phyloP scores from a whole-genome alignment of 2,797 vertebrate genomes.

The Cynopterus sphinx region DNA sequence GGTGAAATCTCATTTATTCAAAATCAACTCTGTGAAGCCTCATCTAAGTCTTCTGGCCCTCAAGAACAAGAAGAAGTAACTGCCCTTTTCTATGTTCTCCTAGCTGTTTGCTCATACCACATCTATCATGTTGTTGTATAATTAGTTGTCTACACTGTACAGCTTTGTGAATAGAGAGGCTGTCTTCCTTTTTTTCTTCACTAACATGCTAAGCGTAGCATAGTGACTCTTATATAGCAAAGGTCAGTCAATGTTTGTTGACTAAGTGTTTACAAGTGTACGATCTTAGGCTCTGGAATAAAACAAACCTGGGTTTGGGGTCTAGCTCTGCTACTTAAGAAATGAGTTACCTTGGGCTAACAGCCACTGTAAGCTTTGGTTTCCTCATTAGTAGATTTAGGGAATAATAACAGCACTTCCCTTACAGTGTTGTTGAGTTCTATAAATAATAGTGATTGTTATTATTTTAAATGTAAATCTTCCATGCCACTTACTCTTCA shows the following conservation, averaged over 20 bases:
- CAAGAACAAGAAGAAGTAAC: not conserved
- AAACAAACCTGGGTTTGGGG: not conserved
- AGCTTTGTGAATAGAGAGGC: not conserved
- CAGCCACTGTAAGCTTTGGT: not conserved
- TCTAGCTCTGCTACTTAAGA: constrained; percentile 7
- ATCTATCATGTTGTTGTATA: not conserved
- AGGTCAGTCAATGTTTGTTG: not conserved
- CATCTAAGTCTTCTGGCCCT: not conserved
- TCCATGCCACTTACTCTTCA: not conserved
- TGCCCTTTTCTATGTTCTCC: not conserved
- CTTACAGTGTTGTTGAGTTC: not conserved
- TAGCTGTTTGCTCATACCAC: not conserved
- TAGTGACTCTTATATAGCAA: not conserved
- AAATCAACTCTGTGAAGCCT: not conserved
- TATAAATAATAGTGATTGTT: not conserved
- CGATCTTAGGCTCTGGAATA: not conserved
- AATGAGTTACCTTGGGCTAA: not conserved
- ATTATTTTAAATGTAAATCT: not conserved
- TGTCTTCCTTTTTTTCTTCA: not conserved
- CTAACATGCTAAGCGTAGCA: not conserved
- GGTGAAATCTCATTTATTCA: not conserved
- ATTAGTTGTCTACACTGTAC: not conserved
- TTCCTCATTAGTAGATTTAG: constrained; percentile 4
- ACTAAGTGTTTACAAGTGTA: not conserved
- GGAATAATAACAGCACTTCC: not conserved